phyloP scores from a whole-genome alignment of 2,888 invertebrate species.

The Orthosia gothica region DNA sequence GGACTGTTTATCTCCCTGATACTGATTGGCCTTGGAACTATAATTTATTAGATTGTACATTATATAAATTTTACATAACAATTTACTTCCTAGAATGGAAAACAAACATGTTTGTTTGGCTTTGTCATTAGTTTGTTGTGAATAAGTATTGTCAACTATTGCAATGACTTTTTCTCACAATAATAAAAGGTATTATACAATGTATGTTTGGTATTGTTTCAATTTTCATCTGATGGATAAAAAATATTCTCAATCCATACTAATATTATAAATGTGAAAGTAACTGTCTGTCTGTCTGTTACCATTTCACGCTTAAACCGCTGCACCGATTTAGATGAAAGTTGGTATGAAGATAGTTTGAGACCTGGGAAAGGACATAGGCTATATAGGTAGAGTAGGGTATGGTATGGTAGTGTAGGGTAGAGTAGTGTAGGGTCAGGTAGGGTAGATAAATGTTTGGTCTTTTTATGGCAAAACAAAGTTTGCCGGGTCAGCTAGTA shows the following conservation, averaged over 20 bases:
- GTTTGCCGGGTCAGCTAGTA: too few relatives aligned
- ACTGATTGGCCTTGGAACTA: slow-evolving; percentile 61
- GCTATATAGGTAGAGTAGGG: too few relatives aligned
- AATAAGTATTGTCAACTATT: slow-evolving; percentile 21
- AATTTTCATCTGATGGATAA: not conserved
- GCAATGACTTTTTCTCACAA: slow-evolving; percentile 23
- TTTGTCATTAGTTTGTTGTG: slow-evolving; percentile 27
- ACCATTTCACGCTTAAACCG: too few relatives aligned
- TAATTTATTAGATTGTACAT: slow-evolving; percentile 48
- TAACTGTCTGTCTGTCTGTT: too few relatives aligned
- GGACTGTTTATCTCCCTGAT: slow-evolving; percentile 29
- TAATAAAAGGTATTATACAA: not conserved
- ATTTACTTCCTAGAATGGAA: slow-evolving; percentile 40
- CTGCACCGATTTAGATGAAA: too few relatives aligned
- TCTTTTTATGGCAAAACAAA: too few relatives aligned
- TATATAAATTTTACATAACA: slow-evolving; percentile 67
- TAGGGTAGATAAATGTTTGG: too few relatives aligned
- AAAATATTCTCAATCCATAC: not conserved
- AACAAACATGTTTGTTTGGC: slow-evolving; percentile 21
- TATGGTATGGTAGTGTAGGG: too few relatives aligned
- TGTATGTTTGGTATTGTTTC: not conserved
- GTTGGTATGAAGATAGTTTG: too few relatives aligned
- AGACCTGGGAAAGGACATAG: too few relatives aligned
- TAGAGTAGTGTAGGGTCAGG: too few relatives aligned
- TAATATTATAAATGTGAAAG: too few relatives aligned